A percentile compares a stretch with the other conserved stretches of the same genome.
phyloP scores from a whole-genome alignment of 2,113 vertebrate genomes.

The Microcebus jonahi region DNA sequence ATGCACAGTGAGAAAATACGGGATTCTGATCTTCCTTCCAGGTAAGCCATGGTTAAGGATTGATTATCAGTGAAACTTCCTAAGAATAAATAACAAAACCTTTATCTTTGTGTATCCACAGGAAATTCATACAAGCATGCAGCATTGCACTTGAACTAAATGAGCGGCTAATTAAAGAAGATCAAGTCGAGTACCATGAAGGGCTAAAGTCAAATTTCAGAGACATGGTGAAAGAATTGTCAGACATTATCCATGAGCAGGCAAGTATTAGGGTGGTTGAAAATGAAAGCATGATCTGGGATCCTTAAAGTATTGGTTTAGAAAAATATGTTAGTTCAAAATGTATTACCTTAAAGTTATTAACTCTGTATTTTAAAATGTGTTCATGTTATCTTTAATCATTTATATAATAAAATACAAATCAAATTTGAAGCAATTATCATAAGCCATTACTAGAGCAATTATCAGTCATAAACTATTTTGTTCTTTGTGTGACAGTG shows the following conservation, averaged over 20 bases:
- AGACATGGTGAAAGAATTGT: conserved; percentile 98
- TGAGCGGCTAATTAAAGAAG: conserved; percentile 96
- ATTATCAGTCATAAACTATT: not conserved
- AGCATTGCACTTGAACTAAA: conserved; percentile 96
- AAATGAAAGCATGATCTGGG: not conserved
- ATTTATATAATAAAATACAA: not conserved
- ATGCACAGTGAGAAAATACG: not conserved
- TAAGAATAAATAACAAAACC: conserved; percentile 13
- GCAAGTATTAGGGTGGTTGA: conserved; percentile 77
- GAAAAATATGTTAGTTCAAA: not conserved
- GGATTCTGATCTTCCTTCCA: conserved; percentile 6
- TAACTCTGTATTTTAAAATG: conserved; percentile 68
- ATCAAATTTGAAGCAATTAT: not conserved
- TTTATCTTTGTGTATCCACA: conserved; percentile 77
- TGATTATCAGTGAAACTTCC: not conserved
- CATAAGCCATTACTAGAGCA: conserved; percentile 16
- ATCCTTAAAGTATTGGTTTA: not conserved
- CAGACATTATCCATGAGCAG: conserved; percentile 98
- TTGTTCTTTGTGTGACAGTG: conserved; percentile 21
- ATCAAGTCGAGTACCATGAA: conserved; percentile 97
- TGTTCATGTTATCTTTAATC: not conserved
- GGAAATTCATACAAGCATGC: conserved; percentile 95
- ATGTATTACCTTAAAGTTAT: conserved; percentile 19
- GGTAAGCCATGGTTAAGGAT: not conserved
- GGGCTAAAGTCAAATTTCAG: conserved; percentile 96